Evolutionary conservation across 2,888 invertebrate species (phyloP).

Genomic region (Calameuta pallipes): DNA sequence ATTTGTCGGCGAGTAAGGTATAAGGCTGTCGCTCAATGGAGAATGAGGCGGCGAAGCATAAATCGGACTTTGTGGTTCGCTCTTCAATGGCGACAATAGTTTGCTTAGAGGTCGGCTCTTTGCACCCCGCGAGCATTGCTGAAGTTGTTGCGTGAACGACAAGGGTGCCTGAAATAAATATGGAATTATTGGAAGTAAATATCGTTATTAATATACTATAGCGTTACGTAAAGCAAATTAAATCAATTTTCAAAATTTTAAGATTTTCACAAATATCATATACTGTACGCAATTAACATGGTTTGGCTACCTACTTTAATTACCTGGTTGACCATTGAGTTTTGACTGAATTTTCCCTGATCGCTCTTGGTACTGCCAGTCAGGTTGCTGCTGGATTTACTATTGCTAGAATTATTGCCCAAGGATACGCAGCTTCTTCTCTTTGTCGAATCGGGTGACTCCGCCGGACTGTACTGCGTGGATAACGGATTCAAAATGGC

Average conservation of each 20-base stretch:
- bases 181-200: constrained; percentile 28
- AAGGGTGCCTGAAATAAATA: constrained; percentile 71
- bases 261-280: background rate
- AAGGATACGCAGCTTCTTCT: constrained; percentile 71
- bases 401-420: constrained; percentile 80
- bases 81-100: constrained; percentile 72
- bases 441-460: constrained; percentile 67
- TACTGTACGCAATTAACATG: background rate
- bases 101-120: constrained; percentile 75
- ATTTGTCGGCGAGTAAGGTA: constrained; percentile 64
- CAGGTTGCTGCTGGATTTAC: constrained; percentile 83
- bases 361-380: constrained; percentile 77
- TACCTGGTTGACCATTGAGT: constrained; percentile 61
- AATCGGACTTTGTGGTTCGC: constrained; percentile 79
- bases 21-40: constrained; percentile 72
- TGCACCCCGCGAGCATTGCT: constrained; percentile 80
- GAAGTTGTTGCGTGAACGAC: constrained; percentile 93
- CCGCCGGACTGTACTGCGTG: constrained; percentile 66
- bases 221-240: background rate
- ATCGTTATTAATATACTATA: constrained; percentile 20
- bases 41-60: constrained; percentile 87
- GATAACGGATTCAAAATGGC: constrained; percentile 69
- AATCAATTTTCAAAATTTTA: background rate
- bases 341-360: constrained; percentile 65
- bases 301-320: constrained; percentile 45